Evolutionary conservation across 2,888 invertebrate species (phyloP).

Genomic region (Lithophane ornitopus): DNA sequence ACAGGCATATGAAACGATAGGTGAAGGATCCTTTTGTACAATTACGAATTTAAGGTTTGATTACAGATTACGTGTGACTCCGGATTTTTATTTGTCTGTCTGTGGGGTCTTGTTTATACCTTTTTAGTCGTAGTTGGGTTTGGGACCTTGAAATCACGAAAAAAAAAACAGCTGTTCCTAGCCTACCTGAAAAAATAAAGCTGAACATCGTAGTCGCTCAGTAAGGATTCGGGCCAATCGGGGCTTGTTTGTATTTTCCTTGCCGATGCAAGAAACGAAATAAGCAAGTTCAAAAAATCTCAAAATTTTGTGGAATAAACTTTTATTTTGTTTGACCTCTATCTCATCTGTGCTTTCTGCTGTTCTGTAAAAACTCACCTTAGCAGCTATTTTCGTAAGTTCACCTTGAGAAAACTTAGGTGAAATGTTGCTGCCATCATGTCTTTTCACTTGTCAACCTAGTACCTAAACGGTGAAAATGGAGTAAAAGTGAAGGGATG

Average conservation of each 20-base stretch:
- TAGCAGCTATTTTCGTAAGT: neutral
- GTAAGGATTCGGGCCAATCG: neutral
- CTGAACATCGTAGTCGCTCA: neutral
- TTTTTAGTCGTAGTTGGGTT: no score
- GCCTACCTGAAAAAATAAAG: no score
- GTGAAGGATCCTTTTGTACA: no score
- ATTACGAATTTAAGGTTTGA: no score
- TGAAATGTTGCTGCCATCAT: neutral
- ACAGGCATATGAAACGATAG: no score
- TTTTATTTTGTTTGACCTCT: neutral
- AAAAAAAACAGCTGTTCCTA: no score
- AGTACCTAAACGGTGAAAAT: neutral
- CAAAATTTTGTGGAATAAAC: neutral
- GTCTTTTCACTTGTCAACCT: neutral
- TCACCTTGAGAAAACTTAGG: neutral
- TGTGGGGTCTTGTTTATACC: no score
- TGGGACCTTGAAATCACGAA: no score
- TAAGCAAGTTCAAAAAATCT: no score
- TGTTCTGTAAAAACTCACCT: neutral
- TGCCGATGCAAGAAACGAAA: neutral
- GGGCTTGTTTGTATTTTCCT: neutral
- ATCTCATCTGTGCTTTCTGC: neutral
- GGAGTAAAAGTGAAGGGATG: neutral
- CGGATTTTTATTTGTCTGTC: no score
- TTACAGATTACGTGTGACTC: no score